These are phyloP conservation scores for Cisticola juncidis DNA, from an alignment of 2,113 vertebrate genomes.

Conservation along the genomic window DNA sequence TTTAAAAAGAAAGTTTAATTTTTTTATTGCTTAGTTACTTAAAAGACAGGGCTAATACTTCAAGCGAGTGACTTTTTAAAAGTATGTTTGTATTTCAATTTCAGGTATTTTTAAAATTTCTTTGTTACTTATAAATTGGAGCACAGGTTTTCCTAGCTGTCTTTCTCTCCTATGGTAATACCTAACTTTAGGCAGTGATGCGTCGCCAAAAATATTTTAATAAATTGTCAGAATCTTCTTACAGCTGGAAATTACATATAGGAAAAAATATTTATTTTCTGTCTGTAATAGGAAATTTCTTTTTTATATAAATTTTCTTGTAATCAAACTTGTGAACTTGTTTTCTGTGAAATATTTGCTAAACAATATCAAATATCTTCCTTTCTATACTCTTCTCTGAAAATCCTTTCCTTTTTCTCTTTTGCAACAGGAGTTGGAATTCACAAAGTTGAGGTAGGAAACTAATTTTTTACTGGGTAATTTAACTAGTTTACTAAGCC, in stretches of 20 bases:
- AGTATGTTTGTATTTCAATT: background rate
- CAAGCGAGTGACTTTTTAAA: background rate
- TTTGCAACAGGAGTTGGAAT: constrained; percentile 49
- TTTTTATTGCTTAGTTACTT: background rate
- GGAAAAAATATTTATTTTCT: background rate
- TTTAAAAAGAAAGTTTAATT: background rate
- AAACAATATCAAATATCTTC: background rate
- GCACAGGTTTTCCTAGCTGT: background rate
- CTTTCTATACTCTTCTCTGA: background rate
- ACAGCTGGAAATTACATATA: accelerated
- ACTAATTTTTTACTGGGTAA: background rate
- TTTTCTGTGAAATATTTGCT: background rate
- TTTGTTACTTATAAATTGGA: background rate
- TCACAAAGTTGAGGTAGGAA: constrained; percentile 66
- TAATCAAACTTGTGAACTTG: background rate
- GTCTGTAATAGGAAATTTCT: background rate
- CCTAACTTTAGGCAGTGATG: background rate
- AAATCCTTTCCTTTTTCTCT: background rate
- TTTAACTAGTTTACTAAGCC: background rate
- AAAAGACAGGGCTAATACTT: background rate
- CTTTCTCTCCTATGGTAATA: background rate
- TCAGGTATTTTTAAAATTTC: background rate
- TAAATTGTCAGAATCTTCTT: background rate
- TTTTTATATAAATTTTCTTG: background rate
- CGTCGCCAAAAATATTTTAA: background rate